Conservation (phyloP, 2,888 invertebrate genomes). For the Scaptomyza cyrtandrae region DNA sequence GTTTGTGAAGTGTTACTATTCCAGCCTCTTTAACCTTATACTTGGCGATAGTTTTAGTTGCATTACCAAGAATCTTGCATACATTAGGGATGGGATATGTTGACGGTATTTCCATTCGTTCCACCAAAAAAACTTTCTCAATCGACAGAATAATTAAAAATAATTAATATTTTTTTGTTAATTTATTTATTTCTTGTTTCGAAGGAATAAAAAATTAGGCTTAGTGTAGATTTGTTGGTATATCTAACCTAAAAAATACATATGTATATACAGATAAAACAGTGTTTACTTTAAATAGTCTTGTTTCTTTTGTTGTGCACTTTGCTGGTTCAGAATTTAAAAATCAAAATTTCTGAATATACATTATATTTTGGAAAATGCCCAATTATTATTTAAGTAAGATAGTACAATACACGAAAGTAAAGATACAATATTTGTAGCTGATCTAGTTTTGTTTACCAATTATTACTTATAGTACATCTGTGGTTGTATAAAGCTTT, state of each 20-base stretch:
- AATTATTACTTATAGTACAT: constrained; percentile 16
- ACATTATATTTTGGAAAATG: constrained; percentile 32
- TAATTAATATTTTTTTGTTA: constrained; percentile 5
- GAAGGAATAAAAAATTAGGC: constrained; percentile 54
- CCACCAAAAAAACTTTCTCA: too few relatives aligned
- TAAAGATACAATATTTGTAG: constrained; percentile 26
- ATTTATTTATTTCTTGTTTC: constrained; percentile 39
- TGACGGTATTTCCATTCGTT: neutral
- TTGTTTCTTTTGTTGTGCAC: constrained; percentile 63
- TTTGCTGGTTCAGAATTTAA: constrained; percentile 54
- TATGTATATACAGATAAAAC: constrained; percentile 63
- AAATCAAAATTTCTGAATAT: constrained; percentile 41
- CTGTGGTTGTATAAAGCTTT: constrained; percentile 23
- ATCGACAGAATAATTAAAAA: too few relatives aligned
- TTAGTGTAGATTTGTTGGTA: constrained; percentile 58
- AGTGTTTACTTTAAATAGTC: constrained; percentile 63
- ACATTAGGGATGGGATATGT: neutral
- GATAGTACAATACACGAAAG: constrained; percentile 33
- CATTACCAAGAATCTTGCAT: too few relatives aligned
- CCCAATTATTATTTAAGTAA: constrained; percentile 28
- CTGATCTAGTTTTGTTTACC: constrained; percentile 24
- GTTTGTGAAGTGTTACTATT: neutral
- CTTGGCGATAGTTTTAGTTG: neutral
- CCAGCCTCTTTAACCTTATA: neutral
- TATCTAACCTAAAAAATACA: constrained; percentile 60